Conservation (phyloP, 2,888 invertebrate genomes). For the Chymomyza procnemis region DNA sequence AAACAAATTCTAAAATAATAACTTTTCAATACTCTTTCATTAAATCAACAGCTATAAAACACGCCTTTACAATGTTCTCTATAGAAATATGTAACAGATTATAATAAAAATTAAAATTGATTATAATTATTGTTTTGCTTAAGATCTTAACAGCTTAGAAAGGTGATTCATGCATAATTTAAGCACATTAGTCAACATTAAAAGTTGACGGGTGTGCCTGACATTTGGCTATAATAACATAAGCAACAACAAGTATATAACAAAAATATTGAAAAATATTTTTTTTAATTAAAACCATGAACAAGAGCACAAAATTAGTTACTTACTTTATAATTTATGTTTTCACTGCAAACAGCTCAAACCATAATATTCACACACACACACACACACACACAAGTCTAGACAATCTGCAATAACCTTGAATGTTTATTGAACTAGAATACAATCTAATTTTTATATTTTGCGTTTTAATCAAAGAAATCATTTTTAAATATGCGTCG, state of each 20-base stretch:
- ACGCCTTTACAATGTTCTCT: background rate
- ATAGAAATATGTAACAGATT: background rate
- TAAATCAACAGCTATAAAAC: no score
- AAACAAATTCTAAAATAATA: no score
- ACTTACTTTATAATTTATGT: constrained; percentile 3
- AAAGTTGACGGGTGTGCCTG: constrained; percentile 48
- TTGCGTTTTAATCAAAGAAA: constrained; percentile 10
- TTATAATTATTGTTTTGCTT: background rate
- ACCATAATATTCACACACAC: constrained; percentile 9
- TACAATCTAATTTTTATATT: constrained; percentile 49
- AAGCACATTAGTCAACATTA: constrained; percentile 50
- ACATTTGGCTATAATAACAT: constrained; percentile 37
- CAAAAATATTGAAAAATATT: background rate
- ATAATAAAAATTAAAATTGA: background rate
- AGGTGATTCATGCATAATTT: constrained; percentile 54
- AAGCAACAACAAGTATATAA: constrained; percentile 1
- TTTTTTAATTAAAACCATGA: constrained; percentile 48
- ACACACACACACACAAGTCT: no score
- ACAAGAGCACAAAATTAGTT: constrained; percentile 31
- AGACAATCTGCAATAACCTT: constrained; percentile 39
- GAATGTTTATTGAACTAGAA: constrained; percentile 27
- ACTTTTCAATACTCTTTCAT: no score
- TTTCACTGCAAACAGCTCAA: background rate
- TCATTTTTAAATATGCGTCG: background rate
- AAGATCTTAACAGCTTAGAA: constrained; percentile 22